Evolutionary conservation across 2,113 vertebrate genomes (phyloP), one percentile per base, ranked within the genome.

Genomic region (Platycercus adscitus): DNA sequence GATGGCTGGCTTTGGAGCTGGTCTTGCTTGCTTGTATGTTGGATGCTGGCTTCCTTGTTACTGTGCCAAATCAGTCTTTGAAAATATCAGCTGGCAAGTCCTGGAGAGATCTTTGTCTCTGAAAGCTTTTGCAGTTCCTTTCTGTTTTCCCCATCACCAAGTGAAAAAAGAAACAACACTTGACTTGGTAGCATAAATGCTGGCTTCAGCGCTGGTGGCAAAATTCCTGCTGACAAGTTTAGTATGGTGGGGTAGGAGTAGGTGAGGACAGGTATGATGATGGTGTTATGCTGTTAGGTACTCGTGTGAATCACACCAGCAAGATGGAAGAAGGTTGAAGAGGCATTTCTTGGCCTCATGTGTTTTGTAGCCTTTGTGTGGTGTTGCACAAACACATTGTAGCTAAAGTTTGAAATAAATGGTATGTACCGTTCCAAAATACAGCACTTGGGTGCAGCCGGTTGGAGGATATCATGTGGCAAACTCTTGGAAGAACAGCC

Each of bases 201-300:
- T 85, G 56, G n/a, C 70, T 95, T 84, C 39, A 44, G 29, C 19
- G 71, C 77, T 83, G 47, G 61, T 0, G 9, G 75, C 60, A 86
- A 56, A 81, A 94, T 88, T 90, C 65, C 33, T 1, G 6, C 65
- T 92, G 95, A 94, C 55, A 86, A 61, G 77, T 61, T 68, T 46
- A 66, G 49, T 76, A 29, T 75, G 44, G 52, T 61, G 6, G 39
- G 44, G 80, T 86, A 50, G 95, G 95, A 94, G 88, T 71, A 88
- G 92, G 86, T 2, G 77, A 91, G 77, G 92, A 91, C 73, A 87
- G 93, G 92, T 94, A 60, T 21, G 61, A 69, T 77, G 33, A 41
- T 79, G 53, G 80, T 83, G 93, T 86, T 97, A 81, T 0, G 6
- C 83, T 86, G 88, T 75, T 70, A 75, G 64, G n/a, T 81, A 81